Evolutionary conservation across 2,888 invertebrate species (phyloP).

Genomic region (Lapara coniferarum): DNA sequence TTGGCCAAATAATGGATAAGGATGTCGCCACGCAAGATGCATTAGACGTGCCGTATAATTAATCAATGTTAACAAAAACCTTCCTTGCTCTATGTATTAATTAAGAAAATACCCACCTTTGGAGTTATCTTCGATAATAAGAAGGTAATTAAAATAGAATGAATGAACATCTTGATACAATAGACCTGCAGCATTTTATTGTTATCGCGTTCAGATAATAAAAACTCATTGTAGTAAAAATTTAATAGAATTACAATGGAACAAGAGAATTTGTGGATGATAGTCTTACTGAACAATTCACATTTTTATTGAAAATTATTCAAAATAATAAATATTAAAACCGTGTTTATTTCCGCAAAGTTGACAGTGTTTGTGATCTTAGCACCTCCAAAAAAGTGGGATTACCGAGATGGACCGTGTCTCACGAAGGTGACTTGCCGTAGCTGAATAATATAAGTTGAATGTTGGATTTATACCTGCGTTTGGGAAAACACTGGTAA

Average conservation of each 20-base stretch:
- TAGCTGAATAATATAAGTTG: not conserved
- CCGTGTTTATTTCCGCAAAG: no score
- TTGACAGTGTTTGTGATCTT: no score
- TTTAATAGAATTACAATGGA: no score
- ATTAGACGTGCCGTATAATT: constrained; percentile 16
- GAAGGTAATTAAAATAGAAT: not conserved
- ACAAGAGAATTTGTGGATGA: no score
- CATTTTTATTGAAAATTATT: no score
- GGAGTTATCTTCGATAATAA: not conserved
- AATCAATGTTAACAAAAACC: not conserved
- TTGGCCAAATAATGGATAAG: not conserved
- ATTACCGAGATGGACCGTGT: not conserved
- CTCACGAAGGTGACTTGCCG: not conserved
- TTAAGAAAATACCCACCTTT: not conserved
- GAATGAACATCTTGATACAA: not conserved
- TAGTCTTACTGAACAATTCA: no score
- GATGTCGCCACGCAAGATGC: not conserved
- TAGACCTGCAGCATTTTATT: no score
- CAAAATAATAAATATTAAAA: no score
- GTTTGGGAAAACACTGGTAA: not conserved
- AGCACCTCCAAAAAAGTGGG: no score
- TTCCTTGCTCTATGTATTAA: not conserved
- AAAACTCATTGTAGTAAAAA: no score
- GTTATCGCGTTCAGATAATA: no score
- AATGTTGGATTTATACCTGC: not conserved